phyloP scores from a whole-genome alignment of 2,888 invertebrate species.

The Rosalia funebris region DNA sequence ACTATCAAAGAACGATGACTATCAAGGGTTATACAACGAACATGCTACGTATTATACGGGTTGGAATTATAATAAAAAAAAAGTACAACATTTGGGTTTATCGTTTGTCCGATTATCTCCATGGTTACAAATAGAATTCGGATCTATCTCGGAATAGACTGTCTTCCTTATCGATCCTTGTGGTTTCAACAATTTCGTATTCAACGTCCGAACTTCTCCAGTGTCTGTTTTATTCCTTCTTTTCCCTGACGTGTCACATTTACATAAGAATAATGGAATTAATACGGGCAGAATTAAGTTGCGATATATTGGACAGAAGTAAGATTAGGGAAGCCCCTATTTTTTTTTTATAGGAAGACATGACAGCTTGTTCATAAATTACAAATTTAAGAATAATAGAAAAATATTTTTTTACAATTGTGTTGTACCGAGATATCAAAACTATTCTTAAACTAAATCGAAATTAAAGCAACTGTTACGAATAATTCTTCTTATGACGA shows the following conservation, averaged over 20 bases:
- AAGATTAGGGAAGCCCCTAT: too few relatives aligned
- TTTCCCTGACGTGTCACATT: slow-evolving; percentile 3
- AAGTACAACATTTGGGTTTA: neutral
- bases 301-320: too few relatives aligned
- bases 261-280: slow-evolving; percentile 18
- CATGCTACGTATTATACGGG: neutral
- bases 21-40: neutral
- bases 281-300: neutral
- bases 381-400: too few relatives aligned
- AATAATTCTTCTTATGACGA: too few relatives aligned
- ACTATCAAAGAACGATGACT: neutral
- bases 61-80: slow-evolving; percentile 8
- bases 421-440: too few relatives aligned
- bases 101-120: slow-evolving; percentile 16
- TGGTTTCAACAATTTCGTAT: slow-evolving; percentile 13
- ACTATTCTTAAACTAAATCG: too few relatives aligned
- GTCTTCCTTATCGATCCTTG: slow-evolving; percentile 20
- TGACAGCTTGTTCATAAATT: too few relatives aligned
- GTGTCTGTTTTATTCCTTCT: slow-evolving; percentile 10
- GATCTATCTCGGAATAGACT: slow-evolving; percentile 1
- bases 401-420: too few relatives aligned
- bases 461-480: too few relatives aligned
- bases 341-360: too few relatives aligned
- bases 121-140: slow-evolving; percentile 22
- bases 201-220: slow-evolving; percentile 5